Evolutionary conservation across 2,797 vertebrate species (phyloP).

Genomic region (Schizothorax lantsangensis): DNA sequence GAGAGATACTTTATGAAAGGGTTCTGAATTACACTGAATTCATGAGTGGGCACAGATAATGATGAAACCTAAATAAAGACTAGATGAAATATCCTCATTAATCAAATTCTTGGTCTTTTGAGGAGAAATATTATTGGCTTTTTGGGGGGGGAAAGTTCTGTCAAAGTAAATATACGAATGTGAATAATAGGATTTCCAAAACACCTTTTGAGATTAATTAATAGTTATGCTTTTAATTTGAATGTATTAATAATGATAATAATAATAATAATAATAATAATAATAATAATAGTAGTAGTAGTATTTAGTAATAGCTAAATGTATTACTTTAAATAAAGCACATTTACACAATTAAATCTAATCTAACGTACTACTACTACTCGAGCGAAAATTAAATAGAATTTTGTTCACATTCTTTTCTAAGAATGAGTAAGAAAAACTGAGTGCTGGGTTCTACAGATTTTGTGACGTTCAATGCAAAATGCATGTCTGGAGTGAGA

Average conservation of each 20-base stretch:
- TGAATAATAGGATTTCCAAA: not conserved
- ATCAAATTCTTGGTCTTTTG: not conserved
- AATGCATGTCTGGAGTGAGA: not conserved
- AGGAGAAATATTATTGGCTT: not conserved
- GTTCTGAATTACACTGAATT: slow-evolving; percentile 1
- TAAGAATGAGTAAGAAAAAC: not conserved
- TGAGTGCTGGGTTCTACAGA: not conserved
- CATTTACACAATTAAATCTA: not conserved
- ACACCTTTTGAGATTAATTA: not conserved
- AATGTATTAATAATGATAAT: not conserved
- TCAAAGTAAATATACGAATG: not conserved
- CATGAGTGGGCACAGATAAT: not conserved
- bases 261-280: not conserved
- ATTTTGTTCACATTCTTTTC: not conserved
- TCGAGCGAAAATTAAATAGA: not conserved
- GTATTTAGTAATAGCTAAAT: not conserved
- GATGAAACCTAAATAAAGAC: not conserved
- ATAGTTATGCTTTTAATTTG: not conserved
- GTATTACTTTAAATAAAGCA: not conserved
- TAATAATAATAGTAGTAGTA: not conserved
- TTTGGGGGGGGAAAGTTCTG: not conserved
- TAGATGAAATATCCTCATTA: not conserved
- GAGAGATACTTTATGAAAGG: slow-evolving; percentile 17
- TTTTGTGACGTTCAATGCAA: not conserved
- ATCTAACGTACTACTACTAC: not conserved